Percentiles rank a stretch among this genome's conserved stretches.
Conservation (phyloP, 2,113 vertebrate species). For the Cacatua alba region DNA sequence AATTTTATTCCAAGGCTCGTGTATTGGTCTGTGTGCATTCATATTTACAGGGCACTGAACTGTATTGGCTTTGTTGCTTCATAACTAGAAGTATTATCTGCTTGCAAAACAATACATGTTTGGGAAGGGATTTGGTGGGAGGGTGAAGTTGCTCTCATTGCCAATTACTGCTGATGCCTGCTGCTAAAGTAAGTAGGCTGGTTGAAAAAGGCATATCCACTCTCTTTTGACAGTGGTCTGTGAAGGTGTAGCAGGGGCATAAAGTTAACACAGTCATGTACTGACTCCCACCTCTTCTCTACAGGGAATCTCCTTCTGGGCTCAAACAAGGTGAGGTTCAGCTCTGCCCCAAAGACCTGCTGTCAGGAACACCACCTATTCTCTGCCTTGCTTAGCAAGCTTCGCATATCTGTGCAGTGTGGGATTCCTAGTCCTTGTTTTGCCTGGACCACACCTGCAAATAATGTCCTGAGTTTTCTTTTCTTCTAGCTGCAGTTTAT, state of each 20-base stretch:
- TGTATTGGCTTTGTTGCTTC: conserved; percentile 28
- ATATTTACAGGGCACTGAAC: conserved; percentile 2
- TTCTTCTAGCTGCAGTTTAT: neutral
- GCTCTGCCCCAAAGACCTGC: neutral
- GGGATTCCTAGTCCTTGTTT: neutral
- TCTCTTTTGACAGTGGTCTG: neutral
- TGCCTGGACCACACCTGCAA: neutral
- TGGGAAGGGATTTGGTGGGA: conserved; percentile 17
- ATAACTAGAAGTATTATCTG: conserved; percentile 31
- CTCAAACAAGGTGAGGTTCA: neutral
- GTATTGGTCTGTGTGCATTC: neutral
- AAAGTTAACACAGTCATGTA: neutral
- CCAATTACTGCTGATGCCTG: neutral
- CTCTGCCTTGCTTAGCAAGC: neutral
- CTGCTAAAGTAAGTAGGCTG: conserved; percentile 9
- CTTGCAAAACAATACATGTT: conserved; percentile 14
- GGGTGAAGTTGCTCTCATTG: neutral
- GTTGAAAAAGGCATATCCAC: neutral
- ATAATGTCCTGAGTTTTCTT: neutral
- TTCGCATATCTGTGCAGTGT: neutral
- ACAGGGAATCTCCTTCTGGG: neutral
- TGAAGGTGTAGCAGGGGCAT: neutral
- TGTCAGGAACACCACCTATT: neutral
- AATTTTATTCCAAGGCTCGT: neutral
- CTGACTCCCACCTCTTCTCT: neutral